A percentile compares a stretch with the other conserved stretches of the same genome.
These are phyloP conservation scores for Macropodus opercularis DNA, from an alignment of 2,797 vertebrate genomes.

Conservation along the genomic window DNA sequence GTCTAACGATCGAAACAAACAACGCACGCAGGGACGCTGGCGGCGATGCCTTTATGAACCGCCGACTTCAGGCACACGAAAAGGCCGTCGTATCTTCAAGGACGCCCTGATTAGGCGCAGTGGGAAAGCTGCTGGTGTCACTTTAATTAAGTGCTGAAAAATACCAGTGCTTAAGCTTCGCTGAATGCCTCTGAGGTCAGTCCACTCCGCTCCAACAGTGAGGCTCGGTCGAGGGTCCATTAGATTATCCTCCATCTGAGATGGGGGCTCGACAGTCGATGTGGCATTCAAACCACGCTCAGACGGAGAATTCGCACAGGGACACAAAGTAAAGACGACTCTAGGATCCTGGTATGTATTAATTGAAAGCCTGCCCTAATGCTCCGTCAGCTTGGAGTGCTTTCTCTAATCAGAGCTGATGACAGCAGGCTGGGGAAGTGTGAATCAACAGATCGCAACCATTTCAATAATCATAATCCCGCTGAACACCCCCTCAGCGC, in stretches of 20 bases:
- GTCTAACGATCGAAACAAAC: too few species aligned
- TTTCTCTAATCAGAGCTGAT: constrained; percentile 56
- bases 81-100: constrained; percentile 51
- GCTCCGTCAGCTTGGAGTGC: constrained; percentile 64
- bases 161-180: constrained; percentile 55
- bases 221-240: constrained; percentile 50
- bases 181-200: constrained; percentile 51
- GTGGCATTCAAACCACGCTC: constrained; percentile 14
- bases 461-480: constrained; percentile 51
- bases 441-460: constrained; percentile 40
- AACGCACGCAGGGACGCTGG: too few species aligned
- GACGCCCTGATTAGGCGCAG: constrained; percentile 58
- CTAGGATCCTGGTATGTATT: constrained; percentile 41
- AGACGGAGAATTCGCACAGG: not conserved
- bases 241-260: constrained; percentile 64
- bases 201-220: constrained; percentile 44
- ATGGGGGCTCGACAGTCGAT: constrained; percentile 34
- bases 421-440: constrained; percentile 50
- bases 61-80: constrained; percentile 30
- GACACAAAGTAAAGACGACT: constrained; percentile 18
- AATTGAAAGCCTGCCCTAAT: constrained; percentile 67
- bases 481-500: constrained; percentile 42
- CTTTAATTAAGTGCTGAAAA: constrained; percentile 65
- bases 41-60: too few species aligned
- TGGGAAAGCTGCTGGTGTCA: constrained; percentile 43